These are phyloP conservation scores for Sarcophaga bullata DNA, from an alignment of 1,140 invertebrate genomes.

Conservation along the genomic window DNA sequence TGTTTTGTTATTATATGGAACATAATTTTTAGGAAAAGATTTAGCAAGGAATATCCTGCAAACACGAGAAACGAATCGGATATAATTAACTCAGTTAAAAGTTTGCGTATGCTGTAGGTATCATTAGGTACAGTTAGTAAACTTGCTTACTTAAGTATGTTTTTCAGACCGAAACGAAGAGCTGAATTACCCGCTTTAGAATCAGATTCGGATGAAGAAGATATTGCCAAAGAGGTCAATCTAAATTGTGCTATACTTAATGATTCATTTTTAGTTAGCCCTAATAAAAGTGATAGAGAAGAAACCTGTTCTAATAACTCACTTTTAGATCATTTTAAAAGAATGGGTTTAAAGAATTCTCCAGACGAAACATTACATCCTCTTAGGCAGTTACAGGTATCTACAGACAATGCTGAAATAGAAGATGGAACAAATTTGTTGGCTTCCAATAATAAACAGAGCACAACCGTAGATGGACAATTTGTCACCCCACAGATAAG, in stretches of 20 bases:
- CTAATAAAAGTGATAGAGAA: constrained; percentile 45
- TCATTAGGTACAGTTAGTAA: not conserved
- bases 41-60: constrained; percentile 47
- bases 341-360: constrained; percentile 52
- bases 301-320: constrained; percentile 45
- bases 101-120: constrained; percentile 42
- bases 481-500: constrained; percentile 61
- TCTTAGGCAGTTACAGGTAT: constrained; percentile 21
- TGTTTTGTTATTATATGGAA: not conserved
- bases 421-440: not conserved
- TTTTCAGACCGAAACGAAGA: constrained; percentile 53
- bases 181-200: constrained; percentile 56
- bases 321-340: constrained; percentile 55
- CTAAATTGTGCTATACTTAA: constrained; percentile 63
- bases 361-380: not conserved
- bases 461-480: constrained; percentile 45
- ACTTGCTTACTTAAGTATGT: constrained; percentile 8
- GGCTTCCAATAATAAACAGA: not conserved
- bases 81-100: constrained; percentile 11
- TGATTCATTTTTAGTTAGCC: constrained; percentile 62
- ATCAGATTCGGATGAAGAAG: constrained; percentile 59
- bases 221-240: constrained; percentile 53
- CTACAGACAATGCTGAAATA: not conserved
- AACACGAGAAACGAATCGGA: not conserved
- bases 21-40: not conserved